Base-by-base conservation (phyloP, 2,113 vertebrate genomes). In the Coptodon bakossiorum region DNA sequence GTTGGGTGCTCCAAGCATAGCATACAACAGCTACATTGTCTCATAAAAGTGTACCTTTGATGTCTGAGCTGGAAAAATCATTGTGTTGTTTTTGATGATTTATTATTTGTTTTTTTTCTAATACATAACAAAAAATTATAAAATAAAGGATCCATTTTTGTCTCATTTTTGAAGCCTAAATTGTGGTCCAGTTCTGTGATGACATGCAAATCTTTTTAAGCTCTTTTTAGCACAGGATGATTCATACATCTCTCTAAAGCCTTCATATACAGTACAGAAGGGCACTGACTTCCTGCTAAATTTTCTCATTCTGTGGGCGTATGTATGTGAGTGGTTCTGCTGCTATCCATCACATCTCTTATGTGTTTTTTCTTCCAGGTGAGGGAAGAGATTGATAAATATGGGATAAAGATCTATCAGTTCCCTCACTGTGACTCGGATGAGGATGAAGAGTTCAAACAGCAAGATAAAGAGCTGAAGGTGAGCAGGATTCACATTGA, bases 381-480 rank as follows among this genome's bases (percentile, higher is more conserved):
- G 89, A 94, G 94, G 61, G 95, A 96, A 4, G 96, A 96, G 84
- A 96, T 95, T 5, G 95, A 96, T 54, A 93, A 90, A 40, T 92
- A 85, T 3, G 95, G 92, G 38, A 95, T 96, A 68, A 96, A 96
- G 91, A 90, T 96, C 82, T 96, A 96, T 82, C 96, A 95, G 94
- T 96, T 96, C 52, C 94, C 94, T 1, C 95, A 95, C 86, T 96
- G 95, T 5, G 96, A 96, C 84, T 95, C 94, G 1, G 96, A 96
- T 8, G 95, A 95, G n/a, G 96, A 96, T 8, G 96, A 95, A n/a
- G 95, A 95, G 57, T 88, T 95, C 80, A 96, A 95, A 27, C 91
- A 91, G 19, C 93, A 94, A 22, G 95, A 96, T 36, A 92, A 90
- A 92, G 96, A 95, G 79, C 92, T 96, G 84, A 96, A 96, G 94